Evolutionary conservation across 2,797 vertebrate genomes (phyloP), one percentile per base, ranked within the genome.

Genomic region (Chromis chromis): DNA sequence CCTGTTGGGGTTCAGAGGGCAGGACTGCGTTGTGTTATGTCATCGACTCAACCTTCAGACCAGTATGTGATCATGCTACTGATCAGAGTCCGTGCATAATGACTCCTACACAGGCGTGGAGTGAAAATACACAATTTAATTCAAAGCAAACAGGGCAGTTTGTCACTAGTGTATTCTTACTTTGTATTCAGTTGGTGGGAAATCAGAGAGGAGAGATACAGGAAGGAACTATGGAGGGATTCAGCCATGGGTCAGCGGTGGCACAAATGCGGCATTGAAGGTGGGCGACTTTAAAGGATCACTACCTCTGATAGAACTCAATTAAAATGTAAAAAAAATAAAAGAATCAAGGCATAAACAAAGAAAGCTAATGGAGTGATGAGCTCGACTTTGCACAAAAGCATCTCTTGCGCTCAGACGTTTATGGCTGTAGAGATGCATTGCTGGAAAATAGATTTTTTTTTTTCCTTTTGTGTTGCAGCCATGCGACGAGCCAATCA

Each of bases 1-100:
- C 85, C 89, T 92, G 90, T 83, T 88, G 64, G 84, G 81, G 90
- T 85, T 90, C 86, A 89, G 82, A 90, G 92, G 90, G 53, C 83
- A 81, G 0, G 63, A 63, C 84, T 16, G 64, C 31, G 5, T 81
- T 77, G 79, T 91, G 91, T 92, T 91, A 87, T 91, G 90, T 90
- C 89, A 91, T 88, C 81, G 82, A 82, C 83, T 79, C 81, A 85
- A 89, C 84, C 87, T 86, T 84, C 48, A 74, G 50, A 63, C 33
- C 42, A 12, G 64, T 65, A 78, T 86, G 90, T 83, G 87, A 86
- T 63, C 7, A 21, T 63, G 59, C 58, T 89, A 25, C 88, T 78
- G 85, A 90, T 90, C 75, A 80, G 71, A n/a, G 46, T 28, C 64
- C 14, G 58, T 68, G 39, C 22, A 22, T n/a, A 59, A 63, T 52